A percentile compares a stretch with the other conserved stretches of the same genome.
Evolutionary conservation across 2,888 invertebrate genomes (phyloP).

Genomic region (Unio delphinus): DNA sequence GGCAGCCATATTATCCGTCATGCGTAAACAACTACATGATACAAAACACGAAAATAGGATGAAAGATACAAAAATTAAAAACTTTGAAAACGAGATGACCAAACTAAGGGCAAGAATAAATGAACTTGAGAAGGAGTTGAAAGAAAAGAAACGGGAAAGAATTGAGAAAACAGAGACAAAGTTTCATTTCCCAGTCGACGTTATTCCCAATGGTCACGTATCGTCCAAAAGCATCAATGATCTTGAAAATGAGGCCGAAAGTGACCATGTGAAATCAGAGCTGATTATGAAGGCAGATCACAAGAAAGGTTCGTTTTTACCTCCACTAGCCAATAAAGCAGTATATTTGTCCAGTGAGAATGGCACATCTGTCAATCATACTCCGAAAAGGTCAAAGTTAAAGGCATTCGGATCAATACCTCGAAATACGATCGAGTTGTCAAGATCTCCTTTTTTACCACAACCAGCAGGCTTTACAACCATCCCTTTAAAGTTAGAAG

Average conservation of each 20-base stretch:
- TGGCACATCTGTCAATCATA: background rate
- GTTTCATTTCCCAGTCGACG: constrained; percentile 8
- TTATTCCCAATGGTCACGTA: constrained; percentile 6
- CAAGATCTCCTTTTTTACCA: constrained; percentile 8
- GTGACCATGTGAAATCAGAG: constrained; percentile 7
- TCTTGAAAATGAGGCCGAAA: background rate
- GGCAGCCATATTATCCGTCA: constrained; percentile 52
- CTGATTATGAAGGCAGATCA: constrained; percentile 1
- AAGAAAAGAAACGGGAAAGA: background rate
- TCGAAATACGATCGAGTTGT: constrained; percentile 1
- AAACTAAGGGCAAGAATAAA: constrained; percentile 37
- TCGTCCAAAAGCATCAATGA: constrained; percentile 11
- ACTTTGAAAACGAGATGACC: constrained; percentile 40
- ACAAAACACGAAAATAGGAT: constrained; percentile 43
- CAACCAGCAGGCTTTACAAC: constrained; percentile 40
- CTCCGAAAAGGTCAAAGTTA: constrained; percentile 10
- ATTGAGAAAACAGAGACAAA: background rate
- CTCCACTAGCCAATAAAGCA: background rate
- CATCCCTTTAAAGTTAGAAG: constrained; percentile 37
- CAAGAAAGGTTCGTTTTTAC: background rate
- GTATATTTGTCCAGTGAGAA: constrained; percentile 9
- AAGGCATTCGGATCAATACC: constrained; percentile 5
- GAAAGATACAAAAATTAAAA: constrained; percentile 45
- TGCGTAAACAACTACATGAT: constrained; percentile 55
- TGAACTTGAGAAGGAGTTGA: constrained; percentile 32